Base-by-base conservation (phyloP, 2,888 invertebrate species). In the Diploptera punctata region DNA sequence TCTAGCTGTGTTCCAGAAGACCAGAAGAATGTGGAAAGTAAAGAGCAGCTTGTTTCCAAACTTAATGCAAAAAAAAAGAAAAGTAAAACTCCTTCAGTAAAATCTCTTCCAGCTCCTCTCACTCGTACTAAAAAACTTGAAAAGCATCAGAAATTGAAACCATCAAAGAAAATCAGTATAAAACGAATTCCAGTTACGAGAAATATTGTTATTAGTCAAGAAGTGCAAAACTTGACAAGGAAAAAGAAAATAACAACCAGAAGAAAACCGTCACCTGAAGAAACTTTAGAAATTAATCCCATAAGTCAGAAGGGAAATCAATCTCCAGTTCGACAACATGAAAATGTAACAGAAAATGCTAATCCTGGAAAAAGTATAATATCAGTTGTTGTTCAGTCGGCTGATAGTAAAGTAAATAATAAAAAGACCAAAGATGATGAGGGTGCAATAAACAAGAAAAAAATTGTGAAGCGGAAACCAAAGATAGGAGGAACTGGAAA, bases 381-480 rank as follows among this genome's bases (percentile, higher is more conserved):
- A 33, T 10, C 26, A 19, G 61, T 19, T 31, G 29, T 10, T 16
- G 5, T 26, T n/a, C 33, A 49, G 31, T 18, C 33, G 1, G 16
- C 29, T 44, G 65, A 65, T 10, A 13, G 38, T 13, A 62, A 62
- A 38, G 68, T 29, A 57, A 54, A 31, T 29, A 24, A 16, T 19
- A 61, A 57, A 10, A 69, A 61, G 44, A 57, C 69, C 69, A 69
- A 77, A 78, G 54, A 80, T 79, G 70, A 81, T 80, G 72, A 80
- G 80, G 26, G 75, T 79, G 49, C 77, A 81, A 67, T 77, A 79
- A 38, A 79, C 78, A 5, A 80, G 44, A 82, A 82, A 54, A 82
- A 81, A 73, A 75, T 81, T 67, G 76, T 80, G 18, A 80, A 80
- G 72, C 82, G 81, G 73, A 82, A 81, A 76, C 77, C 80, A 75